A percentile compares a stretch with the other conserved stretches of the same genome.
Evolutionary conservation across 2,888 invertebrate species (phyloP).

Genomic region (Mesoligia furuncula): DNA sequence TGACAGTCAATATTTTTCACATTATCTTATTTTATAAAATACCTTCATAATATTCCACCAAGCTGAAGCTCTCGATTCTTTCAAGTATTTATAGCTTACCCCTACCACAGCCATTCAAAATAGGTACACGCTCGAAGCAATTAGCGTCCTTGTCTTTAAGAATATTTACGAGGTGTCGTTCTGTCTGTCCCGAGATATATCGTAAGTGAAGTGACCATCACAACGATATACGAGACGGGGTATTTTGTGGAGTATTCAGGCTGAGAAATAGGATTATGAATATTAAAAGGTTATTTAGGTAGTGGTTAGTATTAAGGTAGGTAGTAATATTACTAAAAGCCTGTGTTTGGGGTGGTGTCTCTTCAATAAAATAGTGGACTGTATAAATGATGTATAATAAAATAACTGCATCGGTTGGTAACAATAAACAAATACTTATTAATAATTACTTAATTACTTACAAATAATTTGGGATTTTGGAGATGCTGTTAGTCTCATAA

Average conservation of each 20-base stretch:
- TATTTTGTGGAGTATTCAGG: slow-evolving; percentile 36
- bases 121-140: slow-evolving; percentile 70
- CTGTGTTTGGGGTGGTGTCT: no score
- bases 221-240: slow-evolving; percentile 69
- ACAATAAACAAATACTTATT: no score
- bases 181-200: slow-evolving; percentile 69
- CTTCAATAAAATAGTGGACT: no score
- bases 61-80: slow-evolving; percentile 3
- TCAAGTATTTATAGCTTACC: slow-evolving; percentile 28
- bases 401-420: no score
- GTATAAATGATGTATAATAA: no score
- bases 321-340: not conserved
- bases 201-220: slow-evolving; percentile 67
- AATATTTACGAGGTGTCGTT: slow-evolving; percentile 79
- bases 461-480: not conserved
- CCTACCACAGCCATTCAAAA: slow-evolving; percentile 31
- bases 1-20: no score
- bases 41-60: not conserved
- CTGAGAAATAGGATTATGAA: slow-evolving; percentile 48
- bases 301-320: not conserved
- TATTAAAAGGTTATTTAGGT: slow-evolving; percentile 27
- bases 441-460: no score
- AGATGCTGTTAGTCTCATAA: not conserved
- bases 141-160: slow-evolving; percentile 77
- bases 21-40: not conserved